Conservation (phyloP, 2,797 vertebrate genomes). For the Spheniscus humboldti region DNA sequence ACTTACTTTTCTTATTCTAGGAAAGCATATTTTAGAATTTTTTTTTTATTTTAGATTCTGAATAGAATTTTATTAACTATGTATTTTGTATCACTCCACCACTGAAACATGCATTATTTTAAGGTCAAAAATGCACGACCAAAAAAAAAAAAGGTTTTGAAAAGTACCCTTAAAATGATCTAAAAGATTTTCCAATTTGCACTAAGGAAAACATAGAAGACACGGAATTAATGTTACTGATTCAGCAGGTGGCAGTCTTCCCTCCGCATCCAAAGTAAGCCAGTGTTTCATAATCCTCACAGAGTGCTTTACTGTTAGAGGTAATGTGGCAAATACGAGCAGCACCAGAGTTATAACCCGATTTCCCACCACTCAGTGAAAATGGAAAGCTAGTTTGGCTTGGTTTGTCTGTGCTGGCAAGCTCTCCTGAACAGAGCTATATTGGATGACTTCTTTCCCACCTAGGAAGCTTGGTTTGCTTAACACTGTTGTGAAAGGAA, state of each 20-base stretch:
- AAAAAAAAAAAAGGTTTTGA: not conserved
- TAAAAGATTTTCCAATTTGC: not conserved
- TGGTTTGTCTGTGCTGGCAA: not conserved
- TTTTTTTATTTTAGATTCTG: not conserved
- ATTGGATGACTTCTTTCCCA: not conserved
- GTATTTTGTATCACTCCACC: not conserved
- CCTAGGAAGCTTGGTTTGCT: not conserved
- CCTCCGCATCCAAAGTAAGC: not conserved
- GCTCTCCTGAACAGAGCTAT: not conserved
- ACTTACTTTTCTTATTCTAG: not conserved
- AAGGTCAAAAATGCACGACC: not conserved
- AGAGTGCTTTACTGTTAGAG: not conserved
- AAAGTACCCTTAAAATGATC: not conserved
- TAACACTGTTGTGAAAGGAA: not conserved
- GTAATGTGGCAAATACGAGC: not conserved
- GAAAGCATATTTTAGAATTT: not conserved
- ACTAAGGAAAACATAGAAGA: not conserved
- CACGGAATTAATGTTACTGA: not conserved
- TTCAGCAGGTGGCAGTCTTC: slow-evolving; percentile 61
- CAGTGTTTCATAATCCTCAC: not conserved
- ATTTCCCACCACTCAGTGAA: not conserved
- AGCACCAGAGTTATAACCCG: not conserved
- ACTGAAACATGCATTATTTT: not conserved
- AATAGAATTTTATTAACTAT: accelerated
- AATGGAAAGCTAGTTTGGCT: not conserved